phyloP scores from a whole-genome alignment of 1,140 invertebrate genomes.

The Papilio xuthus region DNA sequence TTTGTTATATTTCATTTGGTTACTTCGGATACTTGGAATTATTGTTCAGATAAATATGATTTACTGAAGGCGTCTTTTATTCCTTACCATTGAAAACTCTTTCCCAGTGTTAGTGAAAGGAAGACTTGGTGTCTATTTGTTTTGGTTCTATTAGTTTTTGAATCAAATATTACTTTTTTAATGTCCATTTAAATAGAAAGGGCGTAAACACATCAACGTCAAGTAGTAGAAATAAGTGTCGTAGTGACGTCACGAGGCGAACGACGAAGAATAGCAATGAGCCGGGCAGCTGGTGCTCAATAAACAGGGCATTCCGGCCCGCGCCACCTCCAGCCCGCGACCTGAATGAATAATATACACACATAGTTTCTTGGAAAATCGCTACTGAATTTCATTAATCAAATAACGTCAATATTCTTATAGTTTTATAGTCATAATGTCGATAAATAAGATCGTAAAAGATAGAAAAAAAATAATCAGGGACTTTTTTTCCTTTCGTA shows the following conservation, averaged over 20 bases:
- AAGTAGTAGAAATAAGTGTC: conserved; percentile 21
- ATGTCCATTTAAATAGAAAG: conserved; percentile 9
- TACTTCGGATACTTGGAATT: not conserved
- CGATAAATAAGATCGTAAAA: not conserved
- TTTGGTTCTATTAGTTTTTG: too few species aligned
- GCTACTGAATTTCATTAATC: not conserved
- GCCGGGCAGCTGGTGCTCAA: conserved; percentile 41
- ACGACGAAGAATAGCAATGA: conserved; percentile 43
- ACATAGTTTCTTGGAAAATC: not conserved
- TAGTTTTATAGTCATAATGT: too few species aligned
- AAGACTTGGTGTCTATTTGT: too few species aligned
- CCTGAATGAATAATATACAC: conserved; percentile 30
- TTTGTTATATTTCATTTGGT: conserved; percentile 6
- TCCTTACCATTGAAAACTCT: not conserved
- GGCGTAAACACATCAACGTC: not conserved
- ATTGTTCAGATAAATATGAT: not conserved
- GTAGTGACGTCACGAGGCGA: conserved; percentile 18
- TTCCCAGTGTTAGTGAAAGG: too few species aligned
- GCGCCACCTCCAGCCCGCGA: conserved; percentile 31
- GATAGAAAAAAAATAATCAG: not conserved
- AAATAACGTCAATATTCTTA: too few species aligned
- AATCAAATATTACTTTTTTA: not conserved
- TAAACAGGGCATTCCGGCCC: conserved; percentile 36
- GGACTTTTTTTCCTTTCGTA: not conserved
- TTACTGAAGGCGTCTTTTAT: not conserved